Evolutionary conservation across 2,113 vertebrate genomes (phyloP), one percentile per base, ranked within the genome.

Genomic region (Pleuronectes platessa): DNA sequence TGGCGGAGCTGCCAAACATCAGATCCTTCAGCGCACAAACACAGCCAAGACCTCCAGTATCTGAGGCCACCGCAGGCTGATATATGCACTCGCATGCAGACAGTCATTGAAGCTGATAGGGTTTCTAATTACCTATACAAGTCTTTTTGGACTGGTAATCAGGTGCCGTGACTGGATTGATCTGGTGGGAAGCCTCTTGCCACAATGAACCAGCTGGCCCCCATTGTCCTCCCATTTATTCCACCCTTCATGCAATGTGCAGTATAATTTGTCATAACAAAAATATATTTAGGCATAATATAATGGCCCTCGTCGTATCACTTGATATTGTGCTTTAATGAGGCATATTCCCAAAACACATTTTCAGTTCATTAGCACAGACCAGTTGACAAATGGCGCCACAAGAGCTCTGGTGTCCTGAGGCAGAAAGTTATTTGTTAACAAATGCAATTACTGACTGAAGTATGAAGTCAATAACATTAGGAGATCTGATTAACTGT

Each of bases 11-110:
- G 71, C 71, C 78, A 78, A 81, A 75, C 35, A 69, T 68, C 67
- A 63, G 67, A 62, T 71, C 79, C 68, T 59, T 69, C 27, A 18
- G 35, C 9, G 10, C 31, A 5, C 61, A 63, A 78, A 85, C 78
- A 81, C 67, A 53, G 72, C 58, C 21, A 60, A 75, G 79, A 68
- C 70, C 70, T 86, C 76, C 64, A 51, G 72, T 40, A 53, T 54
- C 55, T 12, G 12, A 79, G 59, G 58, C 79, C 60, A 51, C 45
- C 76, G 13, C 31, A 62, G 35, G 18, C 49, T 49, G 24, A 23
- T 53, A 47, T 21, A 71, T 37, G 18, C 56, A 17, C 17, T 7
- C 49, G 20, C 49, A 4, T 51, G 15, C 49, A 51, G 20, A 51
- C 74, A 49, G 37, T 24, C 67, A 14, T 4, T 18, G n/a, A 60